A percentile compares a stretch with the other conserved stretches of the same genome.
Evolutionary conservation across 2,888 invertebrate species (phyloP).

Genomic region (Criorhina ranunculi): DNA sequence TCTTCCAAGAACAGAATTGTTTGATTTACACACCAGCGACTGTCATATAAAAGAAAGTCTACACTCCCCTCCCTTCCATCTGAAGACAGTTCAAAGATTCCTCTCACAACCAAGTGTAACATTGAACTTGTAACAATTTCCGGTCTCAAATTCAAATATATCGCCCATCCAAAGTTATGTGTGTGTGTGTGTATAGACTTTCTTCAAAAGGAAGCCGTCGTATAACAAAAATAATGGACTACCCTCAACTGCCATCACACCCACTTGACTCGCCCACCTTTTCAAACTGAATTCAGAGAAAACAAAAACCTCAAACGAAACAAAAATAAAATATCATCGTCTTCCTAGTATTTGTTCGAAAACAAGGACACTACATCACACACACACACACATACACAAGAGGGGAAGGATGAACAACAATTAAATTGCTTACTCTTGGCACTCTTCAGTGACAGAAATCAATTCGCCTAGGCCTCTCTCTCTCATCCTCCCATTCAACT

Average conservation of each 20-base stretch:
- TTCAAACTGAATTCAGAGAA: constrained; percentile 29
- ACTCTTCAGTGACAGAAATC: constrained; percentile 66
- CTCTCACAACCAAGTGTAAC: background rate
- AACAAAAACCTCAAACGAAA: constrained; percentile 32
- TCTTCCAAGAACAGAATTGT: no score
- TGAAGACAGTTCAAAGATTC: background rate
- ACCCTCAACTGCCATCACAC: constrained; percentile 8
- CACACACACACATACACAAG: constrained; percentile 5
- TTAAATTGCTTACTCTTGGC: constrained; percentile 72
- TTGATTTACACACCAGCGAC: no score
- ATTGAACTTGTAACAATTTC: constrained; percentile 59
- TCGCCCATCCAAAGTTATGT: background rate
- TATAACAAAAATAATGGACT: background rate
- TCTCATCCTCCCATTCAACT: constrained; percentile 51
- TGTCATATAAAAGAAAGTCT: no score
- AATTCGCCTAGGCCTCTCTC: constrained; percentile 47
- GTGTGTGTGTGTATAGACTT: background rate
- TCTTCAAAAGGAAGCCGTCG: constrained; percentile 18
- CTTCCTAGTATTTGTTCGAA: constrained; percentile 46
- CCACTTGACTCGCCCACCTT: background rate
- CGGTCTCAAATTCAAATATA: constrained; percentile 38
- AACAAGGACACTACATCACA: constrained; percentile 43
- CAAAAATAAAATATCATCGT: constrained; percentile 10
- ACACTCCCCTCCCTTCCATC: background rate
- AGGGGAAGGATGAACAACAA: constrained; percentile 61